These are phyloP conservation scores for Plusia festucae DNA, from an alignment of 2,888 invertebrate genomes.

Conservation along the genomic window DNA sequence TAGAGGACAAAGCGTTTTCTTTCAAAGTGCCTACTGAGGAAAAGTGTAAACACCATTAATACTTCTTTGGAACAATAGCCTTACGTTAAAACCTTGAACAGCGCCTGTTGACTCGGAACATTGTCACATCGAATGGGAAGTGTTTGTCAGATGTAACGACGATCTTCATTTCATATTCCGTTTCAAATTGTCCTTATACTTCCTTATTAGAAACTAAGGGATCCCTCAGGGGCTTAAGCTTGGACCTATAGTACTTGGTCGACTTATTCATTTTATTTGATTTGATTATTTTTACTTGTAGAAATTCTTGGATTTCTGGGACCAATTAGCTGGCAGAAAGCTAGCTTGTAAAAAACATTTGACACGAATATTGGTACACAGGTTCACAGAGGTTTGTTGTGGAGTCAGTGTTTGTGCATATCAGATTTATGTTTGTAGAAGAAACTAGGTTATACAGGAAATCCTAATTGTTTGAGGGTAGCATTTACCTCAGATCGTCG, in stretches of 20 bases:
- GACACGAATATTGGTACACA: neutral
- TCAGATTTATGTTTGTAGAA: neutral
- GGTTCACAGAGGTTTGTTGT: neutral
- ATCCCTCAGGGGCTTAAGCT: neutral
- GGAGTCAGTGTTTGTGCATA: neutral
- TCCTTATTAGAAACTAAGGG: neutral
- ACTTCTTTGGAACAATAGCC: constrained; percentile 31
- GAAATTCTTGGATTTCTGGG: neutral
- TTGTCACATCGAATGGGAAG: constrained; percentile 2
- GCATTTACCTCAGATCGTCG: neutral
- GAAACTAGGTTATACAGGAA: neutral
- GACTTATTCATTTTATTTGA: too few relatives aligned
- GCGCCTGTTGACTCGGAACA: constrained; percentile 10
- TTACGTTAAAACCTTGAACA: constrained; percentile 18
- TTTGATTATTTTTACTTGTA: too few relatives aligned
- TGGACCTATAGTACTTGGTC: neutral
- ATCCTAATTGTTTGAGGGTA: neutral
- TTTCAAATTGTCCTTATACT: neutral
- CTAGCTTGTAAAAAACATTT: neutral
- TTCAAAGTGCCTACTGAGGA: constrained; percentile 21
- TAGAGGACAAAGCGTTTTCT: constrained; percentile 14
- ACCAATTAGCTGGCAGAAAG: neutral
- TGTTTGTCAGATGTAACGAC: neutral
- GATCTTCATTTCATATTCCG: neutral
- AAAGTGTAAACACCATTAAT: constrained; percentile 22